A percentile compares a stretch with the other conserved stretches of the same genome.
phyloP scores from a whole-genome alignment of 2,797 vertebrate species.

The Cygnus olor region DNA sequence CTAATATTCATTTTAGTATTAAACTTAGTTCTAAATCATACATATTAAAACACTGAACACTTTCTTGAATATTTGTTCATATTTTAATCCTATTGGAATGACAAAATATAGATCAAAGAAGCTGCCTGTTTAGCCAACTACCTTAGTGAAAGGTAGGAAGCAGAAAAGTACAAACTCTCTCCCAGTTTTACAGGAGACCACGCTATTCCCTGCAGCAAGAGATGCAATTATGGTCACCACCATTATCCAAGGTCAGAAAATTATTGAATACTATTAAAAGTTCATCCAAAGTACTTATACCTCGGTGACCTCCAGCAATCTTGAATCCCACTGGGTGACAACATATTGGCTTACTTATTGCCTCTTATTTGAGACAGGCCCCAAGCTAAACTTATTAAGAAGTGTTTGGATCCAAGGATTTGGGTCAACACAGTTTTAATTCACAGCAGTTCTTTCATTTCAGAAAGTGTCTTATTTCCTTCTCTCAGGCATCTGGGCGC shows the following conservation, averaged over 20 bases:
- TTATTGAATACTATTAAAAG: slow-evolving; percentile 20
- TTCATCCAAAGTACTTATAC: not conserved
- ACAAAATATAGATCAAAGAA: not conserved
- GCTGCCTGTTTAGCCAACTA: not conserved
- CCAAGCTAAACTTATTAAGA: not conserved
- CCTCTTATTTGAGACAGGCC: not conserved
- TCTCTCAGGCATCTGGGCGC: not conserved
- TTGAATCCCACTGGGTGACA: not conserved
- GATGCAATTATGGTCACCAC: not conserved
- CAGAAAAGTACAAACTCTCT: not conserved
- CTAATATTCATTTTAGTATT: not conserved
- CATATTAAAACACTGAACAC: not conserved
- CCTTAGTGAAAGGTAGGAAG: not conserved
- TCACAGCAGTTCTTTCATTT: not conserved
- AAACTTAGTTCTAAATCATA: not conserved
- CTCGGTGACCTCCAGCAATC: not conserved
- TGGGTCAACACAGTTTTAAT: not conserved
- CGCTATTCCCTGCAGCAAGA: not conserved
- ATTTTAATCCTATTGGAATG: not conserved
- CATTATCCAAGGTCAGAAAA: slow-evolving; percentile 48
- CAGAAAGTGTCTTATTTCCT: not conserved
- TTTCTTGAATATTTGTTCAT: not conserved
- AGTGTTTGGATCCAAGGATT: not conserved
- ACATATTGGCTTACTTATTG: not conserved
- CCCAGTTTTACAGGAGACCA: not conserved